Base-by-base conservation (phyloP, 2,113 vertebrate species). In the Hydropotes inermis region DNA sequence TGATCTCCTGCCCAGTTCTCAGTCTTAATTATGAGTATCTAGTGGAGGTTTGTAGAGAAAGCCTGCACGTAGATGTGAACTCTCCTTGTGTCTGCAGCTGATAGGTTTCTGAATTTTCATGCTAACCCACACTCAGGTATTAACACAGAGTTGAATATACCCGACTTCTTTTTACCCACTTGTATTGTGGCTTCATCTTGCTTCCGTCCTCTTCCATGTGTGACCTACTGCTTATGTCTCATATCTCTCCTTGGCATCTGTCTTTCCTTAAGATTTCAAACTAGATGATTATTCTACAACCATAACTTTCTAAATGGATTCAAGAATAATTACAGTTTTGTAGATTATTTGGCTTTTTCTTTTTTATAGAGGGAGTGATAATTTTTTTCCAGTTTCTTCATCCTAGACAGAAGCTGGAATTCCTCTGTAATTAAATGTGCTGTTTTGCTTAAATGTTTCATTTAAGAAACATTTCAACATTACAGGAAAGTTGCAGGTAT, bases 391-490 rank as follows among this genome's bases (percentile, higher is more conserved):
- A 81, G 25, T 92, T 61, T 87, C 50, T 95, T 15, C 19, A 39
- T 94, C 47, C n/a, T 54, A 83, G 58, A 84, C 6, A 85, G 82
- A 94, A 92, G 39, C 39, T 83, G 11, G n/a, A 95, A 92, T 83
- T 83, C 28, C 39, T 98, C 50, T 81, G 4, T 94, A 61, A 81
- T 96, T 50, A 86, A 94, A 84, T 23, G 43, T 30, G 14, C 23
- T 86, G 16, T 92, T 92, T 95, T 79, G 94, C 83, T 79, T 91
- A 55, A 67, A 76, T 91, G 30, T 93, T 96, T 86, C 28, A 92
- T 84, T 92, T 96, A 94, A 64, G 36, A 79, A 92, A 92, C 74
- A 95, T 88, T 96, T 92, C 52, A 83, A 15, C 60, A n/a, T 93
- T 84, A 85, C 1, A 57, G 95, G 25, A 90, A 88, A 87, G 33